Evolutionary conservation across 2,113 vertebrate species (phyloP).

Genomic region (Hucho hucho): DNA sequence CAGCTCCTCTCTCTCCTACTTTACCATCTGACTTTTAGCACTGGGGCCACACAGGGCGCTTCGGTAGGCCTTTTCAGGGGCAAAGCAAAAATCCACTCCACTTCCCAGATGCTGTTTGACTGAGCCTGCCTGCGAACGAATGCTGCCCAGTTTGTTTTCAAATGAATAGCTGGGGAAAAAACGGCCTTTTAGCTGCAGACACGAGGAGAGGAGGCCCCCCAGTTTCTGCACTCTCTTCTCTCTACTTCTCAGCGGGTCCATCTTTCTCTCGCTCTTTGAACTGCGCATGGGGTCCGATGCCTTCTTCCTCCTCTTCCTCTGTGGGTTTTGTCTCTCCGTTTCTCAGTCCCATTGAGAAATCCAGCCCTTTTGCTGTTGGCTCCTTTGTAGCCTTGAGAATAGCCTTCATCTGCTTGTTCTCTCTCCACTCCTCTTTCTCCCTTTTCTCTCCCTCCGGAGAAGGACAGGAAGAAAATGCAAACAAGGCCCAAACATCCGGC

Average conservation of each 20-base stretch:
- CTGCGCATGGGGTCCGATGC: slow-evolving; percentile 59
- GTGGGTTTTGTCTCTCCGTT: slow-evolving; percentile 65
- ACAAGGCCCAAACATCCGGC: slow-evolving; percentile 40
- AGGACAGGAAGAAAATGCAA: slow-evolving; percentile 69
- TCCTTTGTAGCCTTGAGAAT: slow-evolving; percentile 68
- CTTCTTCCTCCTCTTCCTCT: slow-evolving; percentile 54
- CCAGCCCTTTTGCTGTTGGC: slow-evolving; percentile 46
- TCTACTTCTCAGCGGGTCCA: slow-evolving; percentile 59
- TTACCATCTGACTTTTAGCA: slow-evolving; percentile 47
- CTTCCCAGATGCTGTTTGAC: slow-evolving; percentile 52
- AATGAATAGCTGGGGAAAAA: slow-evolving; percentile 58
- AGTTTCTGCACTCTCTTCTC: slow-evolving; percentile 29
- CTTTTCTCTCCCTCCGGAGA: slow-evolving; percentile 37
- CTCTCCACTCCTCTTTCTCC: slow-evolving; percentile 18
- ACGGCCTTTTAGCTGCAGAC: slow-evolving; percentile 51
- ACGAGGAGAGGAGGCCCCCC: slow-evolving; percentile 4
- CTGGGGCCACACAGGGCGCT: slow-evolving; percentile 58
- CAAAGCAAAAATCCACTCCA: slow-evolving; percentile 55
- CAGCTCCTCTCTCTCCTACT: too few relatives aligned
- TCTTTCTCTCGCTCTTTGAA: slow-evolving; percentile 66
- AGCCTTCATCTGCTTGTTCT: slow-evolving; percentile 68
- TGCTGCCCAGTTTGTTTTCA: slow-evolving; percentile 54
- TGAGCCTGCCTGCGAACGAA: slow-evolving; percentile 30
- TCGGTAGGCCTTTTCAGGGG: slow-evolving; percentile 19
- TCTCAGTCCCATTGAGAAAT: slow-evolving; percentile 64